Evolutionary conservation across 1,140 invertebrate genomes (phyloP), one percentile per base, ranked within the genome.

Genomic region (Rhopalosiphum maidis): DNA sequence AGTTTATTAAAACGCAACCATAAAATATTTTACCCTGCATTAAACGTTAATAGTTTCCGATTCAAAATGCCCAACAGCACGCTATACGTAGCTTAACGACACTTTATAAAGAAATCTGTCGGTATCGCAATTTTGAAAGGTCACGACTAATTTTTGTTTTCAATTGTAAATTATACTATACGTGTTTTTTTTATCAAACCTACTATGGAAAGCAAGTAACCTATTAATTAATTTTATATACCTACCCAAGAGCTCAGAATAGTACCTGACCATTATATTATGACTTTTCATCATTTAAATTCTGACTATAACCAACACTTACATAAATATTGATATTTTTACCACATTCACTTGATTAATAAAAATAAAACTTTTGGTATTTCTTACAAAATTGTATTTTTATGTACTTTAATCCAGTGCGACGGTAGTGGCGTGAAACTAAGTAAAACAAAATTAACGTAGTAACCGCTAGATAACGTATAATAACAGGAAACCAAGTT

Each of bases 91-190:
- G 60, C 54, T 90, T 90, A 90, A 90, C 54, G 51, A 90, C 54
- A 60, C 54, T 90, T 89, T 43, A 90, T 60, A 30, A 60, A 90
- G n/a, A 60, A 89, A 90, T 35, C 51, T 60, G 54, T 60, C 7
- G 23, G 35, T 43, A 90, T 90, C 54, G 54, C 6, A 90, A 21
- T 41, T 41, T 68, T 22, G 9, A 15, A 89, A 51, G 87, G n/a
- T 68, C 55, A 37, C 37, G 23, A 90, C 89, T 90, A 68, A 60
- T 90, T 90, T 90, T 68, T 30, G 41, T 41, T 90, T 90, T 90
- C 54, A 55, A 41, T 30, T n/a, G 55, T 43, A 68, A 68, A 90
- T 68, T 68, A 68, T 68, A 90, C 35, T 55, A 11, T 55, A 54
- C 22, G 23, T 22, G 48, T 89, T 89, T 55, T 89, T 89, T 37